Evolutionary conservation across 2,113 vertebrate species (phyloP).

Genomic region (Nothocercus julius): DNA sequence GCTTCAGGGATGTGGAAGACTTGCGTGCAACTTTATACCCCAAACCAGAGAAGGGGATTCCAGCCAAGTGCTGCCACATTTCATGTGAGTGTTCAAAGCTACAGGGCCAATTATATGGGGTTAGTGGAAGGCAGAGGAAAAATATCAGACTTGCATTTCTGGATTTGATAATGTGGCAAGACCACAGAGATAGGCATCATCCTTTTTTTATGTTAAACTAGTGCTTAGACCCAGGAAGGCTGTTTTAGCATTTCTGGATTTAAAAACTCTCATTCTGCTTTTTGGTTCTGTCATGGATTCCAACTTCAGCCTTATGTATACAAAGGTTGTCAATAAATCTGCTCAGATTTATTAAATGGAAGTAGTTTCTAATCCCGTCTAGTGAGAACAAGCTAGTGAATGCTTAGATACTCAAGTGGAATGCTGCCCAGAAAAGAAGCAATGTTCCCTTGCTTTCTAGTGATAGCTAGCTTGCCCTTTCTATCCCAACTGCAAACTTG

Average conservation of each 20-base stretch:
- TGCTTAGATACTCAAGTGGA: background rate
- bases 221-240: background rate
- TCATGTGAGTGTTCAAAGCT: background rate
- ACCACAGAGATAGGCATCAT: background rate
- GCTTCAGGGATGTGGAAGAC: background rate
- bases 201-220: background rate
- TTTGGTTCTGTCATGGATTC: background rate
- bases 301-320: background rate
- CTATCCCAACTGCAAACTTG: background rate
- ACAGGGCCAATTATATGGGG: rapidly evolving
- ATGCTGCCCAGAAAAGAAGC: background rate
- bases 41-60: background rate
- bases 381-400: background rate
- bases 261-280: background rate
- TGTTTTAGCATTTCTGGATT: background rate
- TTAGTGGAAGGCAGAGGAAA: background rate
- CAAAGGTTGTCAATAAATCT: background rate
- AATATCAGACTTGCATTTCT: background rate
- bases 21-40: background rate
- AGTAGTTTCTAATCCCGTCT: background rate
- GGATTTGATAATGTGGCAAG: background rate
- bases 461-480: background rate
- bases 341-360: background rate
- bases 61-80: background rate
- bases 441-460: background rate